A percentile compares a stretch with the other conserved stretches of the same genome.
Evolutionary conservation across 2,113 vertebrate species (phyloP).

Genomic region (Xiphorhynchus elegans): DNA sequence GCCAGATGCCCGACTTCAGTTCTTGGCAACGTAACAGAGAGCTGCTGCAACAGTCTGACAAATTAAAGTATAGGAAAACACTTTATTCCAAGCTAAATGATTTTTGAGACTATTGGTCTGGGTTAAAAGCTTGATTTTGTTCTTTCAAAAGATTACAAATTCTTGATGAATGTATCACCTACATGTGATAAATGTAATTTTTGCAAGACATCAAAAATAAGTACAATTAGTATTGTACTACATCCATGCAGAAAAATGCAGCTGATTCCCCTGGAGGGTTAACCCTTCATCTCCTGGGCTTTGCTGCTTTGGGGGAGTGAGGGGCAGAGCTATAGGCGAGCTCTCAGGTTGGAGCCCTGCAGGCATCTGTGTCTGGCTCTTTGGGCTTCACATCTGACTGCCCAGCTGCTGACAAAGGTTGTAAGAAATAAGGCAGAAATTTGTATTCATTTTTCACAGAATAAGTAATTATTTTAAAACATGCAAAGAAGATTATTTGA

Average conservation of each 20-base stretch:
- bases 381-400: background rate
- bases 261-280: background rate
- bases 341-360: background rate
- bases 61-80: background rate
- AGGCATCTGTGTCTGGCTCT: background rate
- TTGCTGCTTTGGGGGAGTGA: background rate
- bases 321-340: background rate
- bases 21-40: constrained; percentile 8
- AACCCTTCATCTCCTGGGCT: background rate
- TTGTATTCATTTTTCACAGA: background rate
- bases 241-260: background rate
- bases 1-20: background rate
- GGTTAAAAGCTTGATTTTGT: background rate
- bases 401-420: background rate
- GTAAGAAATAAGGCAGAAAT: background rate
- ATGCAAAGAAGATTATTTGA: background rate
- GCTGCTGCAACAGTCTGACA: background rate
- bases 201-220: background rate
- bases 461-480: background rate
- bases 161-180: background rate
- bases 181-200: background rate
- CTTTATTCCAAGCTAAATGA: background rate
- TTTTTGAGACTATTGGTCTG: background rate
- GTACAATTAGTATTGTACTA: background rate
- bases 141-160: background rate